Conservation (phyloP, 2,113 vertebrate genomes). For the Dolichallabes microphthalmus region DNA sequence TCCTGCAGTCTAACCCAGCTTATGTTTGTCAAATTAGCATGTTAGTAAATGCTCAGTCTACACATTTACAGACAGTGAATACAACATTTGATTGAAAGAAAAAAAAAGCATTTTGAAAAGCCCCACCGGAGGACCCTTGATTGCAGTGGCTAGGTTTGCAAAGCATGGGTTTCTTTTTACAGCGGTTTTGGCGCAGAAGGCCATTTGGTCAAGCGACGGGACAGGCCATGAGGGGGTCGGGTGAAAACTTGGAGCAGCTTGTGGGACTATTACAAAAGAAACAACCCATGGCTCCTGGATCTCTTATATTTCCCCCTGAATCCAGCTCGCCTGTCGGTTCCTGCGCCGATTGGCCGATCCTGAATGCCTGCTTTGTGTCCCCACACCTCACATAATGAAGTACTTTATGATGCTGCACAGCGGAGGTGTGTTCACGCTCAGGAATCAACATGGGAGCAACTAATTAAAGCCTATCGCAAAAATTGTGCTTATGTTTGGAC, state of each 20-base stretch:
- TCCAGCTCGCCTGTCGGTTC: slow-evolving; percentile 31
- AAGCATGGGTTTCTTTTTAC: slow-evolving; percentile 43
- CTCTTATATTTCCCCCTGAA: slow-evolving; percentile 43
- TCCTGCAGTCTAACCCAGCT: background rate
- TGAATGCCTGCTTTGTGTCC: slow-evolving; percentile 55
- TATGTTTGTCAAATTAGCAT: slow-evolving; percentile 30
- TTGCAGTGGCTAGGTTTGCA: slow-evolving; percentile 22
- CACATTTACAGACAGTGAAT: slow-evolving; percentile 37
- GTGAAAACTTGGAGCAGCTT: slow-evolving; percentile 51
- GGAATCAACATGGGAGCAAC: slow-evolving; percentile 23
- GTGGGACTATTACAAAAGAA: slow-evolving; percentile 52
- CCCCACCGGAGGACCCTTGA: background rate
- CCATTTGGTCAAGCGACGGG: slow-evolving; percentile 20
- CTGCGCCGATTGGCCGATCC: slow-evolving; percentile 47
- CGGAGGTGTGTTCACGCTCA: slow-evolving; percentile 42
- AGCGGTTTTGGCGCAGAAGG: slow-evolving; percentile 45
- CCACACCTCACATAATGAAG: slow-evolving; percentile 52
- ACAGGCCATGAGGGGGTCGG: slow-evolving; percentile 26
- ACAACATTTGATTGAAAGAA: background rate
- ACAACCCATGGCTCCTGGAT: slow-evolving; percentile 45
- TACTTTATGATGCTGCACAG: slow-evolving; percentile 27
- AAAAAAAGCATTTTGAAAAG: too few species aligned
- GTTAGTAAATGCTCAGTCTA: slow-evolving; percentile 37
- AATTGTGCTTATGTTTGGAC: slow-evolving; percentile 5
- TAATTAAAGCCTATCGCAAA: slow-evolving; percentile 27